Evolutionary conservation across 2,888 invertebrate species (phyloP), one percentile per base, ranked within the genome.

Genomic region (Timema cristinae): DNA sequence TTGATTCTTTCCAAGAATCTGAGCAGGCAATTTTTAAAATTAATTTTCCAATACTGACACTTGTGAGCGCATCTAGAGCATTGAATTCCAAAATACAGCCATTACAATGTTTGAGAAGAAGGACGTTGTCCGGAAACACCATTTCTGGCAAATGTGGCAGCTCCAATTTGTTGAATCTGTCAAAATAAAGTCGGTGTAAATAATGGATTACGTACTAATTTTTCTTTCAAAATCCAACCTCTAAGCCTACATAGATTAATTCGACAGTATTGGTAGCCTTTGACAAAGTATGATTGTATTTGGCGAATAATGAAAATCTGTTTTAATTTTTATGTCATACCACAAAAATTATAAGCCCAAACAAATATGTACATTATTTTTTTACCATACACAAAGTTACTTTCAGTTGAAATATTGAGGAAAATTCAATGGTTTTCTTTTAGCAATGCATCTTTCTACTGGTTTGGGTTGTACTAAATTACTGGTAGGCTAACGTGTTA

Each of bases 91-190:
- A 86, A 10, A 80, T 80, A 59, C 90, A 87, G 72, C 93, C 92
- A 80, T 84, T 85, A 71, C 83, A 84, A 81, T 96, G 94, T 66
- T 84, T 82, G 59, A 99, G 80, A 50, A 84, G 84, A 54, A 99
- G 83, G 74, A 88, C 83, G 80, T 99, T 99, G 78, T 94, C 92
- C 32, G 97, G 94, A 84, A 98, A 99, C 47, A 98, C 94, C 98
- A 99, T 99, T 80, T 99, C 99, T 7, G 99, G 99, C 78, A 97
- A 86, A 81, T 97, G 95, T n/a, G 96, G 95, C 77, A 98, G 85
- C 72, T 88, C 85, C 73, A 96, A 82, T 56, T 90, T 86, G 70
- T 87, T 88, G 79, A 90, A 95, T 77, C 92, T 93, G 81, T 70
- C 86, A 84, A 6, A 11, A 13, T 7, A 32, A 63, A 63, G 47